These are phyloP conservation scores for Drosophila pallidifrons DNA, from an alignment of 1,140 invertebrate genomes.

Conservation along the genomic window DNA sequence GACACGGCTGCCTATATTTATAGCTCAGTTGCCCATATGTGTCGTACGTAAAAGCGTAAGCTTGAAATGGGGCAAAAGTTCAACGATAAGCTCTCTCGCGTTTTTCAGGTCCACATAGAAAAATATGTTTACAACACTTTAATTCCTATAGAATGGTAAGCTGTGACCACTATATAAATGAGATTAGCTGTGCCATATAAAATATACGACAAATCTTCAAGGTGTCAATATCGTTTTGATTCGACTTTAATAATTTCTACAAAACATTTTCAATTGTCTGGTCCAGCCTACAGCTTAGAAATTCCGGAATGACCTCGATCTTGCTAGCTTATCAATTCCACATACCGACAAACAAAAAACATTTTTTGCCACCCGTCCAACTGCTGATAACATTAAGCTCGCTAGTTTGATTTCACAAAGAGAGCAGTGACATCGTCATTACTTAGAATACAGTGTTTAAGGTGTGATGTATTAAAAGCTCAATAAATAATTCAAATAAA, in stretches of 20 bases:
- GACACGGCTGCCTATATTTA: slow-evolving; percentile 47
- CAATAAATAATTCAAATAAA: no score
- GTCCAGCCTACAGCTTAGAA: slow-evolving; percentile 1
- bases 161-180: not conserved
- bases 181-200: not conserved
- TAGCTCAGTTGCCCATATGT: slow-evolving; percentile 32
- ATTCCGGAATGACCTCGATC: slow-evolving; percentile 14
- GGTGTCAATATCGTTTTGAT: not conserved
- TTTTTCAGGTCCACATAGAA: not conserved
- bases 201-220: not conserved
- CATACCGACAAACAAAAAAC: slow-evolving; percentile 5
- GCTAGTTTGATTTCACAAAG: slow-evolving; percentile 1
- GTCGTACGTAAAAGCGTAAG: slow-evolving; percentile 11
- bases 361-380: not conserved
- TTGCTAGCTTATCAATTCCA: slow-evolving; percentile 13
- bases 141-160: not conserved
- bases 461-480: no score
- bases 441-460: not conserved
- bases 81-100: slow-evolving; percentile 52
- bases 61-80: slow-evolving; percentile 69
- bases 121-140: not conserved
- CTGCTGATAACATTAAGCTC: not conserved
- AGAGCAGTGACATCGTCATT: not conserved
- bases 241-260: not conserved
- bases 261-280: not conserved